These are phyloP conservation scores for Grammomys surdaster DNA, from an alignment of 2,113 vertebrate genomes.

Conservation along the genomic window DNA sequence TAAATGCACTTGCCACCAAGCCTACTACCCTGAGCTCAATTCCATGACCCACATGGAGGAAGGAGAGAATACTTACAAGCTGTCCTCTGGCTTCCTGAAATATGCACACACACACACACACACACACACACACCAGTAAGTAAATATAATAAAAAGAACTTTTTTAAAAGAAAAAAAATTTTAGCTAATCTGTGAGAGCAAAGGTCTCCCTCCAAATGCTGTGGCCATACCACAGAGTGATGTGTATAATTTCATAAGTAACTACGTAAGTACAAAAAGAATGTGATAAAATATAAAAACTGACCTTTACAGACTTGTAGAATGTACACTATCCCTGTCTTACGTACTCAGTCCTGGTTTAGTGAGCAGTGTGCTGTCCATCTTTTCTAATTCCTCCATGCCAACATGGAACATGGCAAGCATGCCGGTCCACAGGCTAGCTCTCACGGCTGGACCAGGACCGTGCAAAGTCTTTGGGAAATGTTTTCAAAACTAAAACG, in stretches of 20 bases:
- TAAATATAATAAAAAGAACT: not conserved
- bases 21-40: not conserved
- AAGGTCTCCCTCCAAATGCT: not conserved
- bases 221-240: not conserved
- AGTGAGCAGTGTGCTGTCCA: not conserved
- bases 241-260: not conserved
- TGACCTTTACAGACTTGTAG: not conserved
- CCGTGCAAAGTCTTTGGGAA: not conserved
- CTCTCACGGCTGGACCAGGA: not conserved
- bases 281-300: not conserved
- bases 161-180: not conserved
- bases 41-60: not conserved
- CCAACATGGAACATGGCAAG: not conserved
- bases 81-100: not conserved
- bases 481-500: not conserved
- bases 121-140: not conserved
- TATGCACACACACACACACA: too few relatives aligned
- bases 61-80: not conserved
- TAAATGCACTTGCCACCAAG: not conserved
- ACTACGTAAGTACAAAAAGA: not conserved
- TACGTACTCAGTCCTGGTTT: not conserved
- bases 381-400: not conserved
- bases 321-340: not conserved
- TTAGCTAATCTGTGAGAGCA: not conserved
- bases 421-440: not conserved